Base-by-base conservation (phyloP, 2,797 vertebrate genomes). In the Molossus alvarezi region DNA sequence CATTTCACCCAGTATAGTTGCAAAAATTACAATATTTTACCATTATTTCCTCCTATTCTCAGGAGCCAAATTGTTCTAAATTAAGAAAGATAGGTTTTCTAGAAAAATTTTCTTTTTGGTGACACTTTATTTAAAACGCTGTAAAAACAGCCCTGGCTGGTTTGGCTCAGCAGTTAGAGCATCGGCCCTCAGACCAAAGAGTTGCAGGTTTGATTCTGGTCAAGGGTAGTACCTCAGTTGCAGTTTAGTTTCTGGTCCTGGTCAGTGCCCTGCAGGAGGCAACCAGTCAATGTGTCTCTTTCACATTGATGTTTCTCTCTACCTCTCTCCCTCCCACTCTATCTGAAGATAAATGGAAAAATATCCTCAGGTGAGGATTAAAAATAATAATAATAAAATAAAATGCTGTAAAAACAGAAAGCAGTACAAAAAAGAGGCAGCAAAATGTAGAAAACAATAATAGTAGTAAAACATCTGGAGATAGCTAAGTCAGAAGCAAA, bases 111-210 rank as follows among this genome's bases (percentile, higher is more conserved):
- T 92, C 41, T 73, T 79, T n/a, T 88, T 83, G 76, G 37, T 69
- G 25, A 20, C 27, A 73, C 15, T 94, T 95, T 60, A 75, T 58
- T 87, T 62, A 83, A 95, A 95, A 83, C 90, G 23, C 45, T 80
- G 5, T 83, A 51, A 60, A 60, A 45, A 45, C 41, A 45, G 41
- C 41, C 41, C 41, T 45, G 41, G 41, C 41, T 6, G 41, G 3
- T 45, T 45, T 3, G 41, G 41, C 41, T 45, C 41, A 45, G 41
- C 41, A 6, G 41, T 45, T 45, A 45, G 41, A 45, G 41, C 41
- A 45, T 45, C 41, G 6, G 41, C 41, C 41, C 41, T 45, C 41
- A 45, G 41, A 45, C 41, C 41, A 45, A 45, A 45, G 41, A 45
- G 41, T 45, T 3, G 4, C 41, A 45, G 41, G 41, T 45, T 45